Base-by-base conservation (phyloP, 2,113 vertebrate genomes). In the Heptranchias perlo region DNA sequence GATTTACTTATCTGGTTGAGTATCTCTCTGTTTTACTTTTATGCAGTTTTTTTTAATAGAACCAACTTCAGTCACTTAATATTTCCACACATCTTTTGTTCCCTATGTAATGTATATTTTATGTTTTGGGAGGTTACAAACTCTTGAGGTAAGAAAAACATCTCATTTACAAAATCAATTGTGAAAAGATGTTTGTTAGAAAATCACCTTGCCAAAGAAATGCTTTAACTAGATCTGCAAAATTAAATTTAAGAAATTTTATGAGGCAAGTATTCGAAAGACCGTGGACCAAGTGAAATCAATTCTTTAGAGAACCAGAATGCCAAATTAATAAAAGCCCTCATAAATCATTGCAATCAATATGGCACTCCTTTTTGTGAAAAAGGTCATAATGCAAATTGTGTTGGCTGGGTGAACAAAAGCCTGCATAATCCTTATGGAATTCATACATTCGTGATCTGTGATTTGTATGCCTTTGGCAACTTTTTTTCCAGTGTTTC, bases 401-500 rank as follows among this genome's bases (percentile, higher is more conserved):
- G 23, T 95, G 44, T 69, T 95, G 65, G 94, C 94, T 95, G 65
- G 44, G 47, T 28, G 65, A 95, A 95, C 64, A 95, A 95, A 95
- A 95, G 94, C 64, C 65, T 95, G 65, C 65, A 52, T 95, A 95
- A 95, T 95, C 65, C 94, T 69, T 95, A 95, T 95, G 94, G 94
- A 95, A 95, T 95, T 95, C 4, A 95, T 95, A 69, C 65, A 69
- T 95, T 58, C 28, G 28, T 73, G 39, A 64, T 65, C 62, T 65
- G 35, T 93, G 93, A 49, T 44, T 23, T 94, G 39, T 69, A 95
- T 69, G 44, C 13, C 65, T 95, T 69, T 69, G 94, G 47, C 11
- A 95, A n/a, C n/a, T 69, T 94, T 65, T 31, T 31, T 62, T 62
- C 10, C 44, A 69, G 64, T 95, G 39, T 18, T 95, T 95, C 64